Base-by-base conservation (phyloP, 64 coral and sea anemone species). In the Montipora capricornis region DNA sequence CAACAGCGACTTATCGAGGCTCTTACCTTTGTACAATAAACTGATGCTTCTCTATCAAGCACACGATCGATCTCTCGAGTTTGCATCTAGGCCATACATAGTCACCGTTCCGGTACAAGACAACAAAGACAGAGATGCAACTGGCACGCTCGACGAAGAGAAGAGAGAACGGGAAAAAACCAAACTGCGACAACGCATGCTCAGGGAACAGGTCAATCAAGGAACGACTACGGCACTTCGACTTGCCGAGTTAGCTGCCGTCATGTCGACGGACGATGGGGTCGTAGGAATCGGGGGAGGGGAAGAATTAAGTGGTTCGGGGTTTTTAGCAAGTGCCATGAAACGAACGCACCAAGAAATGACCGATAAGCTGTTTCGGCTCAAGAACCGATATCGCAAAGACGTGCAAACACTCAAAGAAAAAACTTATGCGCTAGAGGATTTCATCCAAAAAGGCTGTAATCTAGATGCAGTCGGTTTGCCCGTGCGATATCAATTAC, bases 21-120 rank as follows among this genome's bases (percentile, higher is more conserved):
- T 76, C 14, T 13, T 76, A 0, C 74, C 74, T 12, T 13, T 76
- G 29, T 9, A 46, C 26, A 44, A 46, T 0, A 76, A 76, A 76
- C 4, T 45, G 0, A 0, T 2, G 7, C 4, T 26, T 45, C 1
- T 44, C 3, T 7, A 24, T 8, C 26, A 1, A 26, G 26, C 12
- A 11, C 74, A 76, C 74, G 74, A 76, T 9, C 6, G 26, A 3
- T 76, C 74, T 1, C 74, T 76, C 4, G 12, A 45, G 5, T 8
- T 76, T 10, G 74, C 74, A 6, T 76, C 74, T 13, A 5, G 74
- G 26, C 26, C 74, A 9, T 76, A 76, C 26, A 76, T 76, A 8
- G 74, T 76, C 6, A 76, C 74, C 7, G 22, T 24, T 1, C 26
- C 44, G 4, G 37, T 76, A 2, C 74, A 26, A 13, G 74, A 46